Conservation (phyloP, 2,113 vertebrate species). For the Echinops telfairi region DNA sequence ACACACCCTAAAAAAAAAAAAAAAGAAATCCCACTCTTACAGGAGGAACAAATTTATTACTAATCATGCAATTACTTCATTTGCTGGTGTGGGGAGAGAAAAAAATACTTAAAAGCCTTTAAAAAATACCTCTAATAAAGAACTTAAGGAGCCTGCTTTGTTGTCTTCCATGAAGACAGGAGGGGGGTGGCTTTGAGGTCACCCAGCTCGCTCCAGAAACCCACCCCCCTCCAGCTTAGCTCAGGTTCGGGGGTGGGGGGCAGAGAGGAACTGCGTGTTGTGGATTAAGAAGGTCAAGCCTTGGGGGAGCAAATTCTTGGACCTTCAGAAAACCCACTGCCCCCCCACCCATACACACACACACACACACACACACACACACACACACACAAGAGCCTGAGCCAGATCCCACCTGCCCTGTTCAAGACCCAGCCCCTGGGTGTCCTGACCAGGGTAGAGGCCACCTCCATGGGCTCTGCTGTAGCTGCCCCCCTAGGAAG, state of each 20-base stretch:
- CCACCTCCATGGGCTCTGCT: neutral
- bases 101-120: slow-evolving; percentile 67
- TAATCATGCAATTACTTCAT: slow-evolving; percentile 82
- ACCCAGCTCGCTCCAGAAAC: rapidly evolving
- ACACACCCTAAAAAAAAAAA: slow-evolving; percentile 62
- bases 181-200: rapidly evolving
- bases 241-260: neutral
- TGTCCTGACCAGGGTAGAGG: rapidly evolving
- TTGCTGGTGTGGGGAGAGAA: slow-evolving; percentile 10
- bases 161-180: neutral
- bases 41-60: slow-evolving; percentile 64
- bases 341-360: no score
- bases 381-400: neutral
- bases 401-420: rapidly evolving
- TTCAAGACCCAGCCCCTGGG: neutral
- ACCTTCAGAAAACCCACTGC: neutral
- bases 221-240: rapidly evolving
- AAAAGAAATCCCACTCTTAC: slow-evolving; percentile 65
- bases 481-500: neutral
- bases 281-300: neutral
- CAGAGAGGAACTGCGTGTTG: neutral
- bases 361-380: no score
- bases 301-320: neutral
- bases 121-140: slow-evolving; percentile 71
- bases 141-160: slow-evolving; percentile 10